phyloP scores from a whole-genome alignment of 2,113 vertebrate species.

The Elachura formosa region DNA sequence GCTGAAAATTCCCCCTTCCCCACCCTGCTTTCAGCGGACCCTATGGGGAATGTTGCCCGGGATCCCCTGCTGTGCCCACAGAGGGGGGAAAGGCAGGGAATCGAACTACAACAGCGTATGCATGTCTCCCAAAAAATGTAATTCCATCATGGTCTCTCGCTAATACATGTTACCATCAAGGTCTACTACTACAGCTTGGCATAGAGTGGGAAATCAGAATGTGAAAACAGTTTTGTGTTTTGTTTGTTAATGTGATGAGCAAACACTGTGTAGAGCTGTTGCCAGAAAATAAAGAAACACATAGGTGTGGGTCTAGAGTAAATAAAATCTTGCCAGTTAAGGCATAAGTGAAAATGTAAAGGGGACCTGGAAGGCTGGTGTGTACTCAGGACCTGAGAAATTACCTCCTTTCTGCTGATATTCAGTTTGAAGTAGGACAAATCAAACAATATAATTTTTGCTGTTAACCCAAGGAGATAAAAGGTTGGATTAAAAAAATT shows the following conservation, averaged over 20 bases:
- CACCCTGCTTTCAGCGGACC: too few relatives aligned
- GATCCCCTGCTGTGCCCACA: too few relatives aligned
- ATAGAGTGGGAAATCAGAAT: background rate
- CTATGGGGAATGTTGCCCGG: too few relatives aligned
- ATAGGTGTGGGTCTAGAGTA: background rate
- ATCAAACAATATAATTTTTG: background rate
- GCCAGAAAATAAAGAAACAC: background rate
- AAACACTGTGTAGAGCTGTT: background rate
- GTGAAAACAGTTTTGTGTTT: background rate
- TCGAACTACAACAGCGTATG: too few relatives aligned
- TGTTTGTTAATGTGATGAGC: background rate
- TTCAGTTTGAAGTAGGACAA: background rate
- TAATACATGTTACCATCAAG: background rate
- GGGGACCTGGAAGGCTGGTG: background rate
- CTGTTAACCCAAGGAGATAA: background rate
- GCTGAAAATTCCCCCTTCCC: too few relatives aligned
- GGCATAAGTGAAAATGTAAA: background rate
- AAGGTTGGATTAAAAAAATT: background rate
- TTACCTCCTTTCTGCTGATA: background rate
- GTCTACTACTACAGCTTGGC: background rate
- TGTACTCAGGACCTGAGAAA: background rate
- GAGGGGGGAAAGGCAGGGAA: too few relatives aligned
- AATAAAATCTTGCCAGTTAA: background rate
- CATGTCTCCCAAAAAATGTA: background rate
- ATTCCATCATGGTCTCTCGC: background rate